Conservation (phyloP, 2,888 invertebrate species). For the Habrosyne pyritoides region DNA sequence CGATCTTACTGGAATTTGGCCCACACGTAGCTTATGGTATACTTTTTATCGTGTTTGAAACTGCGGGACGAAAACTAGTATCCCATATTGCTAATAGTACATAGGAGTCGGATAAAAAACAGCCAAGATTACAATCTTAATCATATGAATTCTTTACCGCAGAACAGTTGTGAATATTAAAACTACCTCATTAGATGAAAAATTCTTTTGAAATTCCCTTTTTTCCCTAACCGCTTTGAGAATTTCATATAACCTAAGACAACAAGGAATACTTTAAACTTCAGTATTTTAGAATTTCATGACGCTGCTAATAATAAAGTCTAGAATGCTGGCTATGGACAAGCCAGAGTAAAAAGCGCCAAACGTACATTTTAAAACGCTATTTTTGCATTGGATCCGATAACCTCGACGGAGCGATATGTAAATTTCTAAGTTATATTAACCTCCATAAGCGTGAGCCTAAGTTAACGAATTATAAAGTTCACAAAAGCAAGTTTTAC, state of each 20-base stretch:
- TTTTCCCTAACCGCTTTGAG: not conserved
- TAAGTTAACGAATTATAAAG: constrained; percentile 31
- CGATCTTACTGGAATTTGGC: too few species aligned
- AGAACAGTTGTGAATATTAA: not conserved
- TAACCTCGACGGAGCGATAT: constrained; percentile 5
- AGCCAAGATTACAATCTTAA: too few species aligned
- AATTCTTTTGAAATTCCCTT: not conserved
- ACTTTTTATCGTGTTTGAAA: too few species aligned
- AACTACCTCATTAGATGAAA: not conserved
- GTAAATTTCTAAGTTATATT: constrained; percentile 5
- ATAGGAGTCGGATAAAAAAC: too few species aligned
- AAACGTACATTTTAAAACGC: constrained; percentile 1
- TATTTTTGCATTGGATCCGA: constrained; percentile 7
- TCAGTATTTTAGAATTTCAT: not conserved
- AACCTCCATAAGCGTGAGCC: constrained; percentile 19
- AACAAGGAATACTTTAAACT: not conserved
- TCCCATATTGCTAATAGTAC: too few species aligned
- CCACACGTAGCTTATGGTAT: too few species aligned
- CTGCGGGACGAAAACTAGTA: too few species aligned
- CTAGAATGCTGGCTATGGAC: not conserved
- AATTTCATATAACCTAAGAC: not conserved
- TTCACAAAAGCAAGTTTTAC: constrained; percentile 25
- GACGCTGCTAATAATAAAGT: constrained; percentile 1
- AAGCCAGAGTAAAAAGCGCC: constrained; percentile 2
- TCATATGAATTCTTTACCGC: not conserved